These are phyloP conservation scores for Herminia tarsipennalis DNA, from an alignment of 2,888 invertebrate species.

Conservation along the genomic window DNA sequence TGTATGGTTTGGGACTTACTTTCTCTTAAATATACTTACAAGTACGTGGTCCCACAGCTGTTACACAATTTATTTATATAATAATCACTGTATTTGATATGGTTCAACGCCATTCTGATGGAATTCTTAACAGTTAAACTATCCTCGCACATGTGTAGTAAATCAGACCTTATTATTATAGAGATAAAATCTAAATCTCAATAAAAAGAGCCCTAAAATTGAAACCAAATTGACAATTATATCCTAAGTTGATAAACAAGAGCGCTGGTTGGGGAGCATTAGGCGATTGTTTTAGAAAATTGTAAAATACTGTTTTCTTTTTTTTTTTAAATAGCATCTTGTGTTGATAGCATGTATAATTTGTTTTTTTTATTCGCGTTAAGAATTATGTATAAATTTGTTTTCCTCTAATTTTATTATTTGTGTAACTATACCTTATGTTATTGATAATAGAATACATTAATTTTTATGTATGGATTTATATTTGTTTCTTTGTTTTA, in stretches of 20 bases:
- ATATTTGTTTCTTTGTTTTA: constrained; percentile 68
- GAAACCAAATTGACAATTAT: constrained; percentile 74
- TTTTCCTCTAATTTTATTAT: constrained; percentile 84
- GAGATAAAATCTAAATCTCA: constrained; percentile 48
- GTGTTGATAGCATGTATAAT: constrained; percentile 83
- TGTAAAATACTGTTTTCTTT: constrained; percentile 81
- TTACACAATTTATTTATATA: background rate
- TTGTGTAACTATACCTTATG: constrained; percentile 84
- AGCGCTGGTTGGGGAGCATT: constrained; percentile 62
- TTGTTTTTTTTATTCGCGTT: constrained; percentile 83
- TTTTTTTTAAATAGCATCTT: constrained; percentile 67
- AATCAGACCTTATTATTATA: constrained; percentile 27
- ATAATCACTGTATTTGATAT: constrained; percentile 1
- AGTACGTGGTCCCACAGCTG: background rate
- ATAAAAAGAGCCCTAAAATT: constrained; percentile 67
- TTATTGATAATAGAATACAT: constrained; percentile 85
- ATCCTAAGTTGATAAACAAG: constrained; percentile 59
- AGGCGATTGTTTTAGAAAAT: constrained; percentile 75
- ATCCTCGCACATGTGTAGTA: constrained; percentile 25
- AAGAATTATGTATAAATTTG: constrained; percentile 85
- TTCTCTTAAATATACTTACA: background rate
- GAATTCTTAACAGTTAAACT: constrained; percentile 22
- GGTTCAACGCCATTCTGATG: constrained; percentile 7
- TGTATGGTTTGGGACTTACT: background rate
- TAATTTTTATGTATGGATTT: constrained; percentile 83